Evolutionary conservation across 2,797 vertebrate genomes (phyloP), one percentile per base, ranked within the genome.

Genomic region (Chrysocyon brachyurus): DNA sequence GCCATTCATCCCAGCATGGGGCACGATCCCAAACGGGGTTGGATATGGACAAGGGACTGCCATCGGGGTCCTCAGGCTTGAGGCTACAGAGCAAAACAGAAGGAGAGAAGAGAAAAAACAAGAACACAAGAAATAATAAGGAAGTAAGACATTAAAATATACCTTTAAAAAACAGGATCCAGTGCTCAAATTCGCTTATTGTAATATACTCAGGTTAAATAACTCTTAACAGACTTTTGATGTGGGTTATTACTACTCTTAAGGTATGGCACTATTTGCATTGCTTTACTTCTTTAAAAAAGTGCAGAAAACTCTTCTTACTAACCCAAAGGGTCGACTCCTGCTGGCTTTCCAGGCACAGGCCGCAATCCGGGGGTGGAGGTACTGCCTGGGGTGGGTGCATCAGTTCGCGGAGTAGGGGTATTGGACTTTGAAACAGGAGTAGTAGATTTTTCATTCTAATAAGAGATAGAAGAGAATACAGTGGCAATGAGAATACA

Each of bases 381-480:
- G 98, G 99, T 99, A 98, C 99, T 99, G 98, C 99, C 99, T 97
- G 99, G 99, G 97, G 99, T 99, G 95, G 99, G 99, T 77, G 99
- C 99, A 82, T 99, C 99, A 17, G 99, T 99, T 95, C 99, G 99
- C 86, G 99, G 99, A 98, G 99, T 99, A 96, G 99, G 99, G 90
- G 99, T 99, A 99, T 99, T 99, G 97, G 99, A 99, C 98, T 99
- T 99, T 94, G 99, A 99, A 98, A 99, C 99, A 92, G 99, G 99
- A 98, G 99, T 99, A 92, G 99, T 99, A 97, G 99, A 99, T 99
- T 99, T 99, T 99, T 99, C 99, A 99, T 99, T 99, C 99, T 99
- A 99, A 98, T 59, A 94, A 97, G 97, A 95, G 54, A 94, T 26
- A 15, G 4, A 81, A 98, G 54, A 59, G 98, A 97, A 90, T n/a